These are phyloP conservation scores for Doryteuthis pealeii DNA, from an alignment of 1,140 invertebrate genomes.

Conservation along the genomic window DNA sequence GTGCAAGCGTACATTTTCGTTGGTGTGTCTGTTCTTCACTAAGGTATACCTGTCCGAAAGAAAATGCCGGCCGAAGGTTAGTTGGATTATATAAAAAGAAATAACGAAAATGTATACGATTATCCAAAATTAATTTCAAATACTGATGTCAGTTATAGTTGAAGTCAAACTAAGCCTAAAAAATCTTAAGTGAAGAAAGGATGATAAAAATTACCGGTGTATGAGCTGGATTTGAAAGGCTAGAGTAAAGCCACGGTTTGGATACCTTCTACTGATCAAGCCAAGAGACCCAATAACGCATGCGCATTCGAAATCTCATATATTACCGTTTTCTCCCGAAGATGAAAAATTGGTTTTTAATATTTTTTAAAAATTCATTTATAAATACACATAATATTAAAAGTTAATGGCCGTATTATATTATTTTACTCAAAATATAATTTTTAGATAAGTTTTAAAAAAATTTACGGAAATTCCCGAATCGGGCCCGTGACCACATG, in stretches of 20 bases:
- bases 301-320: not conserved
- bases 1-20: conserved; percentile 38
- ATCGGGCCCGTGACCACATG: not conserved
- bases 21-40: conserved; percentile 13
- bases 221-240: not conserved
- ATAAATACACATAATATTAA: too few species aligned
- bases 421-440: too few species aligned
- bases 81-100: not conserved
- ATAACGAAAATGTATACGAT: too few species aligned
- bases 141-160: too few species aligned
- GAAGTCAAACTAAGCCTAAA: too few species aligned
- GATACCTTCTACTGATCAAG: not conserved
- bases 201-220: conserved; percentile 2
- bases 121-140: too few species aligned
- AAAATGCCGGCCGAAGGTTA: conserved; percentile 5
- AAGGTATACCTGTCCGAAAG: conserved; percentile 3
- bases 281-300: not conserved
- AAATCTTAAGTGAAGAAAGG: not conserved
- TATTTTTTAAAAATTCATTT: too few species aligned
- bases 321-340: too few species aligned
- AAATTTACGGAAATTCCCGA: not conserved
- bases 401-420: too few species aligned
- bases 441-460: not conserved
- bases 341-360: too few species aligned
- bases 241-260: not conserved